Percentiles rank a stretch among this genome's conserved stretches.
Conservation (phyloP, 2,888 invertebrate species). For the Oithona nana region DNA sequence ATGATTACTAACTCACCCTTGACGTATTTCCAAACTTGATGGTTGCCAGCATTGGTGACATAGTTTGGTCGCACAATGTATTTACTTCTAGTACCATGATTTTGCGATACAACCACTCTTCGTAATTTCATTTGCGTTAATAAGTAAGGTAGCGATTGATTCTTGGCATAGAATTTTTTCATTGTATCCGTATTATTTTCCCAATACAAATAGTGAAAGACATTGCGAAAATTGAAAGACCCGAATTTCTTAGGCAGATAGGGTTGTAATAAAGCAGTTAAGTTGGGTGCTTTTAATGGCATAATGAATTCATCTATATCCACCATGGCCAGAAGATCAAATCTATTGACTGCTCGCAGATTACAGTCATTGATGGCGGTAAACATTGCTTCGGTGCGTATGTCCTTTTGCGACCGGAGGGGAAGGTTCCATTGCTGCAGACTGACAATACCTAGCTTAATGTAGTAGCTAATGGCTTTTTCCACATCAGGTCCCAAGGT, state of each 20-base stretch:
- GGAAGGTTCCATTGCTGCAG: slow-evolving; percentile 31
- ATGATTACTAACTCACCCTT: not conserved
- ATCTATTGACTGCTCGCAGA: slow-evolving; percentile 26
- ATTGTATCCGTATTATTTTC: slow-evolving; percentile 28
- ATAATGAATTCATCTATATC: slow-evolving; percentile 27
- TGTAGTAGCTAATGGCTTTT: slow-evolving; percentile 28
- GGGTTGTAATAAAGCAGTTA: slow-evolving; percentile 14
- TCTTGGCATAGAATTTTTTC: slow-evolving; percentile 24
- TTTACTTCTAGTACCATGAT: slow-evolving; percentile 31
- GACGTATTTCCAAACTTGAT: slow-evolving; percentile 23
- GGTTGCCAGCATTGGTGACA: slow-evolving; percentile 26
- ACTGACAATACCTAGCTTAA: slow-evolving; percentile 25
- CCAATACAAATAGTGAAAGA: slow-evolving; percentile 33
- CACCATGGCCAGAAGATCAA: slow-evolving; percentile 23
- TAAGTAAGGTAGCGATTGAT: slow-evolving; percentile 22
- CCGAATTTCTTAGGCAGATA: slow-evolving; percentile 18
- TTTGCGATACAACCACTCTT: slow-evolving; percentile 22
- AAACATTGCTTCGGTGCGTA: slow-evolving; percentile 28
- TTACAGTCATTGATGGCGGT: slow-evolving; percentile 26
- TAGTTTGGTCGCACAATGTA: slow-evolving; percentile 25
- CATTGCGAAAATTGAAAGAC: slow-evolving; percentile 32
- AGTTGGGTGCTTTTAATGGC: slow-evolving; percentile 22
- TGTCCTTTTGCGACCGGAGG: slow-evolving; percentile 23
- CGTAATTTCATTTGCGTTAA: slow-evolving; percentile 24
- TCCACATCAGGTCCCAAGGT: slow-evolving; percentile 27